Percentiles rank a stretch among this genome's conserved stretches.
Evolutionary conservation across 2,888 invertebrate genomes (phyloP).

Genomic region (Erebia palarica): DNA sequence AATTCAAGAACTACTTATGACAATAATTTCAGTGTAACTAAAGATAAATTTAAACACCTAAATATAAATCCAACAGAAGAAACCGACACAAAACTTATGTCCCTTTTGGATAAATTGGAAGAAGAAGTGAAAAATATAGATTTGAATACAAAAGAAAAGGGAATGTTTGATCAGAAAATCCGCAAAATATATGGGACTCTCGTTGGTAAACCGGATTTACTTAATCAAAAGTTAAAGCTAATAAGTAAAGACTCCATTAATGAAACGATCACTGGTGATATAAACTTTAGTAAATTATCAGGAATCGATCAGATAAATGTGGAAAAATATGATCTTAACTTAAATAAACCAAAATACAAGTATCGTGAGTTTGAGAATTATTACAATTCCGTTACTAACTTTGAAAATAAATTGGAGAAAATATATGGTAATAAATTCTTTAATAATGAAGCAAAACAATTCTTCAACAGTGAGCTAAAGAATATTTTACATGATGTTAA

Average conservation of each 20-base stretch:
- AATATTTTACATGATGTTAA: background rate
- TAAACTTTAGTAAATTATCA: constrained; percentile 3
- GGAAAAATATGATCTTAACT: constrained; percentile 2
- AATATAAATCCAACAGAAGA: constrained; percentile 26
- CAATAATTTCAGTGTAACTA: constrained; percentile 25
- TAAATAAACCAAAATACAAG: constrained; percentile 11
- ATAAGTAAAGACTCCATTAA: constrained; percentile 7
- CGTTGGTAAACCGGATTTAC: constrained; percentile 22
- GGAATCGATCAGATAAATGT: background rate
- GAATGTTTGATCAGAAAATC: constrained; percentile 63
- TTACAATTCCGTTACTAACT: background rate
- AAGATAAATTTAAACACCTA: background rate
- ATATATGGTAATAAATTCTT: background rate
- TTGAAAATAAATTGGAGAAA: constrained; percentile 4
- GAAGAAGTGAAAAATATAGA: constrained; percentile 61
- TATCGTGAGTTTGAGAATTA: constrained; percentile 14
- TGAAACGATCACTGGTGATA: background rate
- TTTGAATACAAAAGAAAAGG: constrained; percentile 56
- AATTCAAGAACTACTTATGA: constrained; percentile 1
- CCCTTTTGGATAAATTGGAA: constrained; percentile 61
- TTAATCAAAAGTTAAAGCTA: constrained; percentile 11
- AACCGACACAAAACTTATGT: constrained; percentile 57
- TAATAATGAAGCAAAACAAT: background rate
- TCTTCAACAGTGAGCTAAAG: background rate
- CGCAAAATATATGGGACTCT: constrained; percentile 58